Conservation (phyloP, 2,113 vertebrate species). For the Cettia cetti region DNA sequence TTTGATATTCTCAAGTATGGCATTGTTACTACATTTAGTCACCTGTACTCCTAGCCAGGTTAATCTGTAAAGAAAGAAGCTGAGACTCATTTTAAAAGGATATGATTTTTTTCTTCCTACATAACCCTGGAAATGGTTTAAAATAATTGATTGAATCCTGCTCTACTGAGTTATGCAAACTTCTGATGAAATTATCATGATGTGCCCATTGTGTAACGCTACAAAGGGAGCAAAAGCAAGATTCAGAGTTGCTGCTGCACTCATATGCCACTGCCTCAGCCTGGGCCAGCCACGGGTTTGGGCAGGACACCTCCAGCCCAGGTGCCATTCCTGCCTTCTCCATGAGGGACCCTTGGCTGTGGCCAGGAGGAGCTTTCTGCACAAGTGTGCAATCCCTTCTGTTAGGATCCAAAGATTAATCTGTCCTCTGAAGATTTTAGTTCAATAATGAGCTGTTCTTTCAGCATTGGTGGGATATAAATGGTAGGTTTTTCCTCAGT, state of each 20-base stretch:
- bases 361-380: not conserved
- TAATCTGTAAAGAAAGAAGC: not conserved
- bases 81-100: not conserved
- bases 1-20: not conserved
- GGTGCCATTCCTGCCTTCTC: not conserved
- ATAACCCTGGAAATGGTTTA: not conserved
- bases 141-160: not conserved
- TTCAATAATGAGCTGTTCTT: not conserved
- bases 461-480: not conserved
- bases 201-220: not conserved
- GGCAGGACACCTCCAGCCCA: not conserved
- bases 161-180: not conserved
- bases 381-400: not conserved
- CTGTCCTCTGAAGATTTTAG: not conserved
- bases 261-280: not conserved
- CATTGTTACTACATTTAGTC: not conserved
- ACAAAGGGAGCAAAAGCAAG: not conserved
- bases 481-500: not conserved
- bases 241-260: not conserved
- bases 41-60: not conserved
- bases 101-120: not conserved
- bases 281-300: not conserved
- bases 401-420: not conserved
- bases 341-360: not conserved
- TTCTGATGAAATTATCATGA: not conserved